These are phyloP conservation scores for Urosaurus nigricauda DNA, from an alignment of 2,797 vertebrate genomes.

Conservation along the genomic window DNA sequence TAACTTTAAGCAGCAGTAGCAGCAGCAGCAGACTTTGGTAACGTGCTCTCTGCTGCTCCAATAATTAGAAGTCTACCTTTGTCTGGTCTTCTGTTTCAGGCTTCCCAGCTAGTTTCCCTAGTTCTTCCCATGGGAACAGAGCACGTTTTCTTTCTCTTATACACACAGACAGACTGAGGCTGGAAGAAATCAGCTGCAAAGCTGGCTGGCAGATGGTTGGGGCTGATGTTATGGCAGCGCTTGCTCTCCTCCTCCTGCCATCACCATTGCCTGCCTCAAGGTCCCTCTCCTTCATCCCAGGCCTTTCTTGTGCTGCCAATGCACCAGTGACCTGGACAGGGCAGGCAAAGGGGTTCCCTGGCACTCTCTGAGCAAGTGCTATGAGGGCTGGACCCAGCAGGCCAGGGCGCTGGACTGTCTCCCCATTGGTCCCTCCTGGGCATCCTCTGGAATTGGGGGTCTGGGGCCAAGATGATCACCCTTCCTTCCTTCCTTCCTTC, in stretches of 20 bases:
- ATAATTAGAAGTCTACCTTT: not conserved
- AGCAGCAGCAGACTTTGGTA: not conserved
- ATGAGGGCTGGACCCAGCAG: too few relatives aligned
- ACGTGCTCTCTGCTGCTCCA: not conserved
- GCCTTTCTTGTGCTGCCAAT: too few relatives aligned
- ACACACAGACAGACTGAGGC: too few relatives aligned
- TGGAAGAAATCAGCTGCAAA: not conserved
- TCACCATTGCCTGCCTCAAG: not conserved
- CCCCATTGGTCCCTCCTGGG: too few relatives aligned
- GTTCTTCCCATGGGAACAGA: not conserved
- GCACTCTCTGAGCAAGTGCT: too few relatives aligned
- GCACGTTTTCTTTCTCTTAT: too few relatives aligned
- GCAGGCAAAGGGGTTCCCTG: not conserved
- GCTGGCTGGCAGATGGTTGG: not conserved
- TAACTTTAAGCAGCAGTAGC: too few relatives aligned
- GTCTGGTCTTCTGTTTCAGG: not conserved
- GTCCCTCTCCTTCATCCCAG: not conserved
- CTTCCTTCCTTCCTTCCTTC: not conserved
- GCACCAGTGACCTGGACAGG: not conserved
- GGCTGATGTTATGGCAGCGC: too few relatives aligned
- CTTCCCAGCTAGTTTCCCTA: too few relatives aligned
- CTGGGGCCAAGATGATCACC: not conserved
- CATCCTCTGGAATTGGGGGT: not conserved
- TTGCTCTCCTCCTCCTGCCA: too few relatives aligned
- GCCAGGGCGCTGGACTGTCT: too few relatives aligned